Conservation (phyloP, 2,113 vertebrate species). For the Leucopternis melanops region DNA sequence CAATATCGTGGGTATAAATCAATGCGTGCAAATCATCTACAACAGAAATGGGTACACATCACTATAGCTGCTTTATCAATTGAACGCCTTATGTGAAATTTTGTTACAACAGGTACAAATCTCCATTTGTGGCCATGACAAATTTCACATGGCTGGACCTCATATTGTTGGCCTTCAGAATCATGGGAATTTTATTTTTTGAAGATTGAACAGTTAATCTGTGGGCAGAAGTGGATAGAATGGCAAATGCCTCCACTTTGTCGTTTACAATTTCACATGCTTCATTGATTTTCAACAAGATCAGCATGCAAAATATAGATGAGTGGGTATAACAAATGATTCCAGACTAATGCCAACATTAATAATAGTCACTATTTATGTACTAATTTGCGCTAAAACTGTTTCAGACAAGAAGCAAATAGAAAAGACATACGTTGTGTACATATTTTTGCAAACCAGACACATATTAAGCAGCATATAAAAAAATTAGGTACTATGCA, state of each 20-base stretch:
- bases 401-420: not conserved
- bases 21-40: not conserved
- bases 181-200: not conserved
- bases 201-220: not conserved
- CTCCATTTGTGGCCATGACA: not conserved
- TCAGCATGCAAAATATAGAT: slow-evolving; percentile 14
- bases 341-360: slow-evolving; percentile 25
- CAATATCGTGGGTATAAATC: not conserved
- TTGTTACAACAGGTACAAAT: not conserved
- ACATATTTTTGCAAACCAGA: not conserved
- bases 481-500: not conserved
- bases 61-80: not conserved
- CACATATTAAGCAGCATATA: not conserved
- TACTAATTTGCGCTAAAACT: slow-evolving; percentile 1
- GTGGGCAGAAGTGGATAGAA: not conserved
- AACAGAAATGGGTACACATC: not conserved
- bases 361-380: slow-evolving; percentile 27
- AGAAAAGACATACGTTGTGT: not conserved
- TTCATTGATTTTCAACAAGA: slow-evolving; percentile 30
- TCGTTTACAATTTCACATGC: not conserved
- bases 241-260: not conserved
- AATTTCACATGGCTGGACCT: not conserved
- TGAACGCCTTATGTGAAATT: not conserved
- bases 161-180: not conserved
- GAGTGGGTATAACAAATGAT: slow-evolving; percentile 11